A percentile compares a stretch with the other conserved stretches of the same genome.
Conservation (phyloP, 1,140 invertebrate species). For the Micrasema minimum region DNA sequence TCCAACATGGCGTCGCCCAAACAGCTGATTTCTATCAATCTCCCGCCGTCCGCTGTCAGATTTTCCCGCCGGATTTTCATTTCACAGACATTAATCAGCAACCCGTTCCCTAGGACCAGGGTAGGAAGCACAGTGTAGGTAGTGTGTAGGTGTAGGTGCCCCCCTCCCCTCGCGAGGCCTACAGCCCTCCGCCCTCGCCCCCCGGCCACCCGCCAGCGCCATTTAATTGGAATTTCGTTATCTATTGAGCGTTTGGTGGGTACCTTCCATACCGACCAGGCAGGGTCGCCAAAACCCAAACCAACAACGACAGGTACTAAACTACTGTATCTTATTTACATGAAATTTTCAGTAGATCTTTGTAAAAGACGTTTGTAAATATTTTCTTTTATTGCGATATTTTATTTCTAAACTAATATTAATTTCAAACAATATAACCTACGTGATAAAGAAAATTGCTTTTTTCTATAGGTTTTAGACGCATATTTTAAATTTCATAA, state of each 20-base stretch:
- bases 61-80: conserved; percentile 37
- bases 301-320: too few relatives aligned
- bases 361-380: too few relatives aligned
- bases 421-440: too few relatives aligned
- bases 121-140: neutral
- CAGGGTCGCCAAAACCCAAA: conserved; percentile 15
- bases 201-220: neutral
- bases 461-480: too few relatives aligned
- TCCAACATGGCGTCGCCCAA: conserved; percentile 35
- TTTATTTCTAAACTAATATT: too few relatives aligned
- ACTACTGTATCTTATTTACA: too few relatives aligned
- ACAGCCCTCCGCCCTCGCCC: neutral
- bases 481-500: too few relatives aligned
- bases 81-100: conserved; percentile 37
- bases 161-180: conserved; percentile 1
- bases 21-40: conserved; percentile 46
- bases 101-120: neutral
- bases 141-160: neutral
- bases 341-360: too few relatives aligned
- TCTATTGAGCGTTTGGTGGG: conserved; percentile 38
- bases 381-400: too few relatives aligned
- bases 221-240: conserved; percentile 47
- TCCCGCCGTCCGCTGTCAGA: conserved; percentile 40
- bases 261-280: neutral
- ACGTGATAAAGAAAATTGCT: too few relatives aligned